A percentile compares a stretch with the other conserved stretches of the same genome.
Conservation (phyloP, 2,797 vertebrate species). For the Sebastes itinus region DNA sequence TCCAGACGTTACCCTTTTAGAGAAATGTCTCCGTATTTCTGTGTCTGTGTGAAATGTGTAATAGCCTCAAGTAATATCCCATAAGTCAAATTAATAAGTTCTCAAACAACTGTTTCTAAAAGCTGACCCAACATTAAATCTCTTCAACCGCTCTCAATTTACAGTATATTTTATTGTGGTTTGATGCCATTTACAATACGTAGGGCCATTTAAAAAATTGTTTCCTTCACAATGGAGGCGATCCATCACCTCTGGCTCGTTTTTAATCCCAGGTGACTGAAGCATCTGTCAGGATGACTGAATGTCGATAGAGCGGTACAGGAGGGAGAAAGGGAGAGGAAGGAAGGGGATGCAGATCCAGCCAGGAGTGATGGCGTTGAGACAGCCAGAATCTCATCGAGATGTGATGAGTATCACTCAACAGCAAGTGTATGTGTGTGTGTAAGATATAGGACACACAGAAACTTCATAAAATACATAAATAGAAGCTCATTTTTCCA, state of each 20-base stretch:
- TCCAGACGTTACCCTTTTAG: background rate
- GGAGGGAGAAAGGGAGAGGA: slow-evolving; percentile 23
- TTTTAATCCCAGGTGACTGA: slow-evolving; percentile 74
- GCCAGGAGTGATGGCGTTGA: slow-evolving; percentile 65
- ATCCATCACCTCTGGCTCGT: slow-evolving; percentile 68
- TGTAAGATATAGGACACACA: slow-evolving; percentile 23
- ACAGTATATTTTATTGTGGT: slow-evolving; percentile 55
- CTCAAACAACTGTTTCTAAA: slow-evolving; percentile 36
- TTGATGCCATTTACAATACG: slow-evolving; percentile 60
- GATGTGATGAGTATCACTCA: slow-evolving; percentile 64
- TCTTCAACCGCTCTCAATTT: slow-evolving; percentile 35
- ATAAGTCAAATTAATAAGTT: slow-evolving; percentile 43
- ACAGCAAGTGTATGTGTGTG: slow-evolving; percentile 2
- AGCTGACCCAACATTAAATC: slow-evolving; percentile 32
- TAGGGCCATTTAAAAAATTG: slow-evolving; percentile 62
- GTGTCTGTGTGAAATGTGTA: background rate
- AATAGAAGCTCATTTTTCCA: slow-evolving; percentile 31
- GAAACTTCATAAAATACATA: slow-evolving; percentile 4
- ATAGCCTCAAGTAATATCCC: slow-evolving; percentile 2
- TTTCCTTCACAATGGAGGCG: slow-evolving; percentile 62
- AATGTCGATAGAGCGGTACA: slow-evolving; percentile 60
- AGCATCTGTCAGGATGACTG: slow-evolving; percentile 74
- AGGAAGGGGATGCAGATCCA: slow-evolving; percentile 45
- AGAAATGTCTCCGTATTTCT: background rate
- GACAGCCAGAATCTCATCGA: slow-evolving; percentile 47